phyloP scores from a whole-genome alignment of 2,797 vertebrate genomes.

The Cyclopterus lumpus region DNA sequence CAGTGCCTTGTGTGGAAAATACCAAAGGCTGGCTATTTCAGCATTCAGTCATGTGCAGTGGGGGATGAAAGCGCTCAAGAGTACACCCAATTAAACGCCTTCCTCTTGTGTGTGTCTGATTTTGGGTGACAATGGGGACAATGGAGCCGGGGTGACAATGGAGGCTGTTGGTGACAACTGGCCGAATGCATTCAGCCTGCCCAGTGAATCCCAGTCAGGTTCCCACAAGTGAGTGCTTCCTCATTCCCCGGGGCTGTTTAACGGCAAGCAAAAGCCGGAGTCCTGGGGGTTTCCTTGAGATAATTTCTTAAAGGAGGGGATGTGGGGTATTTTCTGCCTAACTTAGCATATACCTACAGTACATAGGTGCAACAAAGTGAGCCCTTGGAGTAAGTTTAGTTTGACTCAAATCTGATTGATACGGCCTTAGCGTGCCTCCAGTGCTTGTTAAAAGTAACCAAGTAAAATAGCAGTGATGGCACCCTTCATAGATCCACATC shows the following conservation, averaged over 20 bases:
- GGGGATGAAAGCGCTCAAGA: conserved; percentile 78
- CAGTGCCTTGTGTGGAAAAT: conserved; percentile 68
- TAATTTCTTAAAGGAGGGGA: conserved; percentile 11
- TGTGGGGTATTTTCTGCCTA: neutral
- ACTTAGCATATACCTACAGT: neutral
- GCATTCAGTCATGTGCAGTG: conserved; percentile 71
- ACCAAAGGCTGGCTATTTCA: conserved; percentile 61
- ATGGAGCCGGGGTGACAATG: conserved; percentile 75
- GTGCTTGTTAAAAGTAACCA: conserved; percentile 1
- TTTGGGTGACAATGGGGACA: conserved; percentile 79
- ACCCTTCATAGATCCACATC: neutral
- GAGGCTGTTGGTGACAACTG: conserved; percentile 78
- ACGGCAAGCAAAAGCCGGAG: conserved; percentile 26
- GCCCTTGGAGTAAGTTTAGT: neutral
- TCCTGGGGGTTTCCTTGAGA: conserved; percentile 15
- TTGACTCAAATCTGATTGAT: neutral
- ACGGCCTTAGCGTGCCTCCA: neutral
- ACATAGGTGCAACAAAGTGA: neutral
- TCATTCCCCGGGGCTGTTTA: conserved; percentile 57
- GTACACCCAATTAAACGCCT: conserved; percentile 84
- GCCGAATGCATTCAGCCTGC: conserved; percentile 71
- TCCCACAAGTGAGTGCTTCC: conserved; percentile 80
- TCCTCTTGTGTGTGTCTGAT: conserved; percentile 83
- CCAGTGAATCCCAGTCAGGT: conserved; percentile 77
- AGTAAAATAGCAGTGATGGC: neutral